Conservation (phyloP, 1,140 invertebrate genomes). For the Phenacoccus solenopsis region DNA sequence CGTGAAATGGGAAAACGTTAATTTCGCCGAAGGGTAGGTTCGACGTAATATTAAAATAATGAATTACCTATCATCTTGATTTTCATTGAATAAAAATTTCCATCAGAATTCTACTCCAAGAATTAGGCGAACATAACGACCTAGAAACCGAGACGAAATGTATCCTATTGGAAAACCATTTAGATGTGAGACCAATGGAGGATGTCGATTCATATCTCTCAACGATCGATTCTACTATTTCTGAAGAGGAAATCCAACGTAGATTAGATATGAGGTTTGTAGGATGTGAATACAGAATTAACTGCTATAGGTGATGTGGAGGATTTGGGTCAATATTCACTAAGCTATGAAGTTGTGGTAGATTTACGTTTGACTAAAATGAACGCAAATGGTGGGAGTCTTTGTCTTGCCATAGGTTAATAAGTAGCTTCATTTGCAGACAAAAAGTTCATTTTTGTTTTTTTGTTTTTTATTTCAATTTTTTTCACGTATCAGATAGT, state of each 20-base stretch:
- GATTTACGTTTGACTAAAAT: no score
- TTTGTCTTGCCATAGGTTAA: no score
- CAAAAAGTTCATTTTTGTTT: no score
- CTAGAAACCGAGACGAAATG: slow-evolving; percentile 62
- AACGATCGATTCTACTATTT: slow-evolving; percentile 39
- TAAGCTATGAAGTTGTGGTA: no score
- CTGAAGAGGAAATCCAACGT: slow-evolving; percentile 42
- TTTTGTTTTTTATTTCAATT: no score
- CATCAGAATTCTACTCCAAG: slow-evolving; percentile 45
- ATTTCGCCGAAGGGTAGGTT: slow-evolving; percentile 37
- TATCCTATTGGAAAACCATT: slow-evolving; percentile 60
- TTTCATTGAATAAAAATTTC: neutral
- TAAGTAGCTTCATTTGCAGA: no score
- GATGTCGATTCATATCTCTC: slow-evolving; percentile 44
- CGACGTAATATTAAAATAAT: neutral
- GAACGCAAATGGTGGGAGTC: no score
- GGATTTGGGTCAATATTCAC: no score
- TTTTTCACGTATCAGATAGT: no score
- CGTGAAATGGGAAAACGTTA: slow-evolving; percentile 47
- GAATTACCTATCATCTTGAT: no score
- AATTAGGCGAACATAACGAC: slow-evolving; percentile 57
- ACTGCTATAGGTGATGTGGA: neutral
- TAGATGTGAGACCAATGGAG: slow-evolving; percentile 51
- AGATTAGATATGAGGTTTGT: slow-evolving; percentile 51
- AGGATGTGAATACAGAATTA: neutral